Base-by-base conservation (phyloP, 2,113 vertebrate genomes). In the Noturus placidus region DNA sequence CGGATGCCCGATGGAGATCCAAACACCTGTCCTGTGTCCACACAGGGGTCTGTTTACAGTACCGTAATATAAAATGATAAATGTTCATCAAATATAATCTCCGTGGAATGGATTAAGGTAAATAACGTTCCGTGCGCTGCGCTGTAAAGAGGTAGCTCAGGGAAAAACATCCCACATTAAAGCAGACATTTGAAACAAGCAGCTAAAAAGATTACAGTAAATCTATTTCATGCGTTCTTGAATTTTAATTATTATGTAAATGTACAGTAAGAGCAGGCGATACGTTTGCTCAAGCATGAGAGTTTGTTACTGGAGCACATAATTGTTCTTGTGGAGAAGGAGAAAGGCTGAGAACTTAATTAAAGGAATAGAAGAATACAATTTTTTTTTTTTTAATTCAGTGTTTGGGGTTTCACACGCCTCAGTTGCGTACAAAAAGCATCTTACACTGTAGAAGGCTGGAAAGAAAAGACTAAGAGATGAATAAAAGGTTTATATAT, bases 221-320 rank as follows among this genome's bases (percentile, higher is more conserved):
- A 52, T 82, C 80, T 56, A 65, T 86, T 86, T 83, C 79, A 86
- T 89, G 88, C 79, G 19, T 83, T 86, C 69, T 67, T 86, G 78
- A 76, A 76, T 89, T 77, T 77, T 77, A 82, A 89, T 86, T 63
- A 63, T 88, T 86, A 89, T 89, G 88, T 27, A 86, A 82, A 87
- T 82, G 33, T 87, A 82, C 88, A 82, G 88, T 89, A 86, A 85
- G 70, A 77, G 79, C 79, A 77, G 57, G 67, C 38, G 79, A 74
- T 63, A 33, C 33, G 59, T 67, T 65, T 77, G 69, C 57, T 89
- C 42, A 17, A 76, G 84, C 84, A 54, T 77, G 81, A 89, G 52
- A 56, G 80, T 86, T 82, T 83, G 78, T 82, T 89, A 65, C 30
- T 14, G 50, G 69, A 86, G 74, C 83, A 86, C 56, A n/a, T 88